A percentile compares a stretch with the other conserved stretches of the same genome.
phyloP scores from a whole-genome alignment of 2,888 invertebrate genomes.

The Peribatodes rhomboidaria region DNA sequence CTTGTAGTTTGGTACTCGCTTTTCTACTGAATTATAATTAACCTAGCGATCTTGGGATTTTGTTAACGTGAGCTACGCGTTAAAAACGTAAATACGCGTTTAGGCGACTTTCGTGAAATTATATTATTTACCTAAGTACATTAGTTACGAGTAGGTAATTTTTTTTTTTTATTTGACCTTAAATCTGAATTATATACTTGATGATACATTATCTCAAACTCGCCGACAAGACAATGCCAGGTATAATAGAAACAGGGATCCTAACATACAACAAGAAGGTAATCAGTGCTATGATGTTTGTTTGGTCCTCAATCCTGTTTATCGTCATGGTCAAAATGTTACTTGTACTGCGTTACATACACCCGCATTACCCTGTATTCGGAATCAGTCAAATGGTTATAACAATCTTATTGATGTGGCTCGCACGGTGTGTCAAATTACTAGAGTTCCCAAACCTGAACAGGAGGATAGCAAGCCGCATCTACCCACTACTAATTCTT shows the following conservation, averaged over 20 bases:
- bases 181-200: background rate
- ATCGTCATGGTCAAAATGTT: constrained; percentile 96
- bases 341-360: constrained; percentile 93
- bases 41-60: background rate
- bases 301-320: background rate
- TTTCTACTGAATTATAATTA: background rate
- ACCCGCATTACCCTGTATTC: constrained; percentile 96
- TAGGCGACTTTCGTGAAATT: too few relatives aligned
- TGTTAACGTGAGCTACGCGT: too few relatives aligned
- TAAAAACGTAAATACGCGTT: too few relatives aligned
- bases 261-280: constrained; percentile 1
- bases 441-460: constrained; percentile 93
- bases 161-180: too few relatives aligned
- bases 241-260: background rate
- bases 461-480: constrained; percentile 89
- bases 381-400: constrained; percentile 96
- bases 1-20: background rate
- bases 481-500: constrained; percentile 97
- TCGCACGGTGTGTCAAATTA: constrained; percentile 89
- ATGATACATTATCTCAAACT: background rate
- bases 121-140: too few relatives aligned
- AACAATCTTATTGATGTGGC: constrained; percentile 92
- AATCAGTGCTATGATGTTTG: constrained; percentile 2
- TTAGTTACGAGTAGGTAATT: too few relatives aligned
- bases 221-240: background rate